A percentile compares a stretch with the other conserved stretches of the same genome.
Conservation (phyloP, 2,797 vertebrate species). For the Chaetodon trifasciatus region DNA sequence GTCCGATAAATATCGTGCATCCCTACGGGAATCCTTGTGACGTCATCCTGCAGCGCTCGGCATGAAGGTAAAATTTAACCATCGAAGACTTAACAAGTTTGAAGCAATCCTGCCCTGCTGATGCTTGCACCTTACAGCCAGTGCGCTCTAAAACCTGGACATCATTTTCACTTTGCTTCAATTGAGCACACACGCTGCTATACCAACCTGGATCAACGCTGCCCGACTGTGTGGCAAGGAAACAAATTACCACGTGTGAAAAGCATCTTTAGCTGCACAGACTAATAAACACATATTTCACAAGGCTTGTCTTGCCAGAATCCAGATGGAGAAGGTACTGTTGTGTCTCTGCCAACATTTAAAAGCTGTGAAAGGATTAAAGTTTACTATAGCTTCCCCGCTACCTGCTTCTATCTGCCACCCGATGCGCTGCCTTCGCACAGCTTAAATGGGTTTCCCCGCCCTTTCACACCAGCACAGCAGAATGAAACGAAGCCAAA, state of each 20-base stretch:
- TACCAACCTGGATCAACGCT: not conserved
- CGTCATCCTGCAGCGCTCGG: not conserved
- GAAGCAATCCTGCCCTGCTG: not conserved
- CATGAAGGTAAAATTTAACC: not conserved
- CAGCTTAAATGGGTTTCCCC: not conserved
- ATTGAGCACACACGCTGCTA: not conserved
- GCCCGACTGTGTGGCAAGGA: not conserved
- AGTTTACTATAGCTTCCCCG: not conserved
- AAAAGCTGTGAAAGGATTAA: constrained; percentile 12
- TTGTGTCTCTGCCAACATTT: constrained; percentile 13
- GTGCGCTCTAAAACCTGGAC: not conserved
- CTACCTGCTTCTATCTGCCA: not conserved
- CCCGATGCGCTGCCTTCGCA: not conserved
- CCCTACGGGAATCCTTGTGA: not conserved
- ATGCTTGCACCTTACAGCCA: not conserved
- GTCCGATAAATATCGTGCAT: too few relatives aligned
- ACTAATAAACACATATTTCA: constrained; percentile 9
- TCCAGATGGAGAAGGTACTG: not conserved
- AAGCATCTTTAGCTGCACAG: not conserved
- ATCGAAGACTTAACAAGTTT: not conserved
- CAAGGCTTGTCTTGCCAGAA: constrained; percentile 4
- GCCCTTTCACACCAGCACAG: not conserved
- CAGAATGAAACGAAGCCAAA: not conserved
- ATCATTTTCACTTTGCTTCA: constrained; percentile 5
- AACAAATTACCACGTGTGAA: not conserved